phyloP scores from a whole-genome alignment of 2,113 vertebrate species.

The Mastomys coucha region DNA sequence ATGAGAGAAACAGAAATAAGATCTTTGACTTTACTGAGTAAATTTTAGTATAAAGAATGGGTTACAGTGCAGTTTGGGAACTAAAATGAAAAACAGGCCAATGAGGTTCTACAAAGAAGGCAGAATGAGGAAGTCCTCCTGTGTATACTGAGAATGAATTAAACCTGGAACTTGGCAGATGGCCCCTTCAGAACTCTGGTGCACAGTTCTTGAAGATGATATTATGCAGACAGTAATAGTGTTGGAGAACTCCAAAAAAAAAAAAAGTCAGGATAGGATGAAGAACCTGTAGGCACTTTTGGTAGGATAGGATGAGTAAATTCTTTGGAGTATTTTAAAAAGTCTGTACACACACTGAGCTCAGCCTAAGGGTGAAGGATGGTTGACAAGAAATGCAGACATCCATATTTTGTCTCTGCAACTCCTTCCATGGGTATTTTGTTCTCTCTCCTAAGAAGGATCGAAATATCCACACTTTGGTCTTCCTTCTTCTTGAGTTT shows the following conservation, averaged over 20 bases:
- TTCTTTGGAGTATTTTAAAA: neutral
- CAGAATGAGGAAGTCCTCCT: neutral
- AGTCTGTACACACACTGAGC: neutral
- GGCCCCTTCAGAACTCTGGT: neutral
- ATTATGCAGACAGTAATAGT: neutral
- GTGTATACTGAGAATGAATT: no score
- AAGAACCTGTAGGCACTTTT: neutral
- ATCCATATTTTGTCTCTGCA: neutral
- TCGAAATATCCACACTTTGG: no score
- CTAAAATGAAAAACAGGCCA: neutral
- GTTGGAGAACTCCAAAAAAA: neutral
- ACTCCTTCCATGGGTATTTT: no score
- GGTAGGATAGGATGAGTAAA: neutral
- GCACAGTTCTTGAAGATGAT: neutral
- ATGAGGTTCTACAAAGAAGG: neutral
- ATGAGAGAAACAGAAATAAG: neutral
- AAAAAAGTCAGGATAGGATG: neutral
- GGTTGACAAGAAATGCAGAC: neutral
- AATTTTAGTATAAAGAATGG: neutral
- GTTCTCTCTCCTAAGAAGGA: no score
- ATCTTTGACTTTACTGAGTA: neutral
- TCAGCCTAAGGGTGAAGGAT: neutral
- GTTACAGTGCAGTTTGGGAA: neutral
- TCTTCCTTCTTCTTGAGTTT: no score
- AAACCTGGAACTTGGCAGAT: neutral